phyloP scores from a whole-genome alignment of 2,797 vertebrate species.

The Clarias pachynema region DNA sequence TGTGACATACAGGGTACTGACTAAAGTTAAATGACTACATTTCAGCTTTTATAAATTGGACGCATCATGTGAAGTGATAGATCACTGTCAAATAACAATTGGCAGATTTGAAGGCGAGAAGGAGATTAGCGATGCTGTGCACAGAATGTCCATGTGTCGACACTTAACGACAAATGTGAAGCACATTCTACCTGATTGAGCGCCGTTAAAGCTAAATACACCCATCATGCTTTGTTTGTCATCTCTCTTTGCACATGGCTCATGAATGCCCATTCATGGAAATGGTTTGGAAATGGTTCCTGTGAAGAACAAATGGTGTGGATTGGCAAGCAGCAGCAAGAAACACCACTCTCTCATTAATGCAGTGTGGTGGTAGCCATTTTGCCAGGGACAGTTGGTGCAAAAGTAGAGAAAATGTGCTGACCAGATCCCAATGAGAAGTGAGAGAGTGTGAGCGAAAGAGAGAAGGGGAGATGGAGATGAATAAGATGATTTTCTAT shows the following conservation, averaged over 20 bases:
- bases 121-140: background rate
- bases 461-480: conserved; percentile 19
- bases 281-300: conserved; percentile 34
- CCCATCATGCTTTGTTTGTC: conserved; percentile 34
- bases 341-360: conserved; percentile 66
- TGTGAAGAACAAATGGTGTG: conserved; percentile 46
- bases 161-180: conserved; percentile 26
- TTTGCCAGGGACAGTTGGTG: conserved; percentile 77
- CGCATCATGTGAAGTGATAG: background rate
- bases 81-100: background rate
- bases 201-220: conserved; percentile 26
- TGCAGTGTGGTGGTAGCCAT: conserved; percentile 68
- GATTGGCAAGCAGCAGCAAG: conserved; percentile 37
- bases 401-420: conserved; percentile 59
- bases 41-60: background rate
- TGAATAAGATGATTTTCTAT: conserved; percentile 44
- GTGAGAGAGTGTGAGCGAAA: conserved; percentile 14
- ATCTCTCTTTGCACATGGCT: conserved; percentile 29
- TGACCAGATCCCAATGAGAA: conserved; percentile 62
- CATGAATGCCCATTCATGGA: conserved; percentile 13
- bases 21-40: background rate
- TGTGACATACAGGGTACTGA: background rate
- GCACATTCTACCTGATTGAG: background rate
- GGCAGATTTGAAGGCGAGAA: background rate
- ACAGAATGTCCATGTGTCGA: conserved; percentile 22